Percentiles rank a stretch among this genome's conserved stretches.
phyloP scores from a whole-genome alignment of 2,113 vertebrate species.

The Albula goreensis region DNA sequence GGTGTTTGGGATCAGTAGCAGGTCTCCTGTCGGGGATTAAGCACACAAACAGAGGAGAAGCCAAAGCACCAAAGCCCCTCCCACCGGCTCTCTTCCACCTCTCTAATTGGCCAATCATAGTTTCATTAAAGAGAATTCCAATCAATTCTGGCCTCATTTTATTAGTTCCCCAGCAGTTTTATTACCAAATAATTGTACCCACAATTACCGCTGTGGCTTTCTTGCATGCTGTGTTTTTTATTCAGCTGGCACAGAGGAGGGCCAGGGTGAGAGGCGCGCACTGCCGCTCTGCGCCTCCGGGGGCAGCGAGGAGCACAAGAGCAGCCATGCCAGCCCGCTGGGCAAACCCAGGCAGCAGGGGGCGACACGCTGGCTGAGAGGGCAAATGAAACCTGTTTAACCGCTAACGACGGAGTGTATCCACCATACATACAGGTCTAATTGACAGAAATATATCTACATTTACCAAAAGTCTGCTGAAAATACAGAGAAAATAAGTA shows the following conservation, averaged over 20 bases:
- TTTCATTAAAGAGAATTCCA: conserved; percentile 63
- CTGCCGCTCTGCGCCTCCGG: neutral
- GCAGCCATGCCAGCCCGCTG: neutral
- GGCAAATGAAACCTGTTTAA: too few species aligned
- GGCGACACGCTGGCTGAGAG: neutral
- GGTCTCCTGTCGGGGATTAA: conserved; percentile 53
- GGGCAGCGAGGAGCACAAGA: neutral
- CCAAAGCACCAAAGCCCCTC: conserved; percentile 42
- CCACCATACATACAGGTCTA: too few species aligned
- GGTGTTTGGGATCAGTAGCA: conserved; percentile 44
- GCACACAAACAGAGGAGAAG: conserved; percentile 50
- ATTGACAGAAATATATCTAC: too few species aligned
- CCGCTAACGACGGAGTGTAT: too few species aligned
- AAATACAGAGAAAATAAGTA: too few species aligned
- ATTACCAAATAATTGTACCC: conserved; percentile 52
- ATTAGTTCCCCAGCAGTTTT: conserved; percentile 60
- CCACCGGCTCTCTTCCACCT: conserved; percentile 29
- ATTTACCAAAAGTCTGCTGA: too few species aligned
- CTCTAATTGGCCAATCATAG: conserved; percentile 59
- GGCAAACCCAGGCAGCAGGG: neutral
- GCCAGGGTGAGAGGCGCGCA: neutral
- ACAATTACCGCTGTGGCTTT: conserved; percentile 44
- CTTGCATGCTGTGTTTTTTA: conserved; percentile 15
- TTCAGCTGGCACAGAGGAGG: conserved; percentile 15
- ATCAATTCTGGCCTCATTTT: conserved; percentile 53